Evolutionary conservation across 2,797 vertebrate species (phyloP), one percentile per base, ranked within the genome.

Genomic region (Arnoldichthys spilopterus): DNA sequence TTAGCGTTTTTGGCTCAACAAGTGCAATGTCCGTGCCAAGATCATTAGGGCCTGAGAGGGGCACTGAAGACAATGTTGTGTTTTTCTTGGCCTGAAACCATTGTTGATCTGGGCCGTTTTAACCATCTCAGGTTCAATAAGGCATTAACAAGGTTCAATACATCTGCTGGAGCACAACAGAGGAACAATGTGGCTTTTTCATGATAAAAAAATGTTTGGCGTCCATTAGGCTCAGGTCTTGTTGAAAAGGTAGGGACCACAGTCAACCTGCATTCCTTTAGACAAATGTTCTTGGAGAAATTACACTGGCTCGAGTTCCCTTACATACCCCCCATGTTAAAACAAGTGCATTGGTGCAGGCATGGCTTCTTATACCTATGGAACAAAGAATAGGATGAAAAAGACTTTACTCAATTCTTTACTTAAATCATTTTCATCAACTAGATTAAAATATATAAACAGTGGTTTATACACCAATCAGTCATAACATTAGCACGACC

Each of bases 171-270:
- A 51, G n/a, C 68, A 49, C 62, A 76, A 40, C 73, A 75, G 76
- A 54, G 34, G 71, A 83, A 81, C 69, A 87, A 90, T 84, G 84
- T 89, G 87, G 84, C 83, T 84, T 86, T 86, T 84, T 89, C 84
- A 78, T 86, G 90, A 93, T 89, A 90, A 88, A 84, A 45, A 86
- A 83, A 69, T 76, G 59, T 86, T 84, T 83, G 72, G 81, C 78
- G 58, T 22, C 69, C 82, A 72, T 72, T 62, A 76, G 53, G 54
- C 63, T 83, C 73, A 79, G 40, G 71, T 84, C 79, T 74, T 51
- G 24, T 49, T 73, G 80, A 77, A 58, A 81, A 63, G 83, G 79
- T 85, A 63, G 3, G 79, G 71, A 85, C 79, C 81, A 15, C 15
- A 2, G 63, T 34, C 43, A 73, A 1, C 47, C 54, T 70, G 18